Evolutionary conservation across 2,797 vertebrate genomes (phyloP).

Genomic region (Crossoptilon crossoptilon): DNA sequence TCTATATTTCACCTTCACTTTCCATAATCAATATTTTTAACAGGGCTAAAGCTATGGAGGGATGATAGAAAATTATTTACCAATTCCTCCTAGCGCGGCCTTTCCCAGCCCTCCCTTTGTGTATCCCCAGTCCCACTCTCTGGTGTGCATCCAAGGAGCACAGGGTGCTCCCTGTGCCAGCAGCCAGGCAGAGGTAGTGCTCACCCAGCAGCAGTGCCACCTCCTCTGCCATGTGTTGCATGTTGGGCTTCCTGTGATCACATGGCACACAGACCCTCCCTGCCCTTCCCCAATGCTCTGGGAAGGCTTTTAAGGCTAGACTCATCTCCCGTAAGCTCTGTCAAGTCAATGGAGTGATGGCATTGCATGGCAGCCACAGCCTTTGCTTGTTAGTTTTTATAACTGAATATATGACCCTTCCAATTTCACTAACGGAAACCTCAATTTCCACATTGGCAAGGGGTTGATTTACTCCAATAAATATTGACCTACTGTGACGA

Average conservation of each 20-base stretch:
- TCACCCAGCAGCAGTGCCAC: background rate
- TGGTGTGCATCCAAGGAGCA: background rate
- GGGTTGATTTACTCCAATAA: slow-evolving; percentile 68
- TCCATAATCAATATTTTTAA: slow-evolving; percentile 54
- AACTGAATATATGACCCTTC: slow-evolving; percentile 48
- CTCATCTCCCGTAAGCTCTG: background rate
- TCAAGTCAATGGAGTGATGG: background rate
- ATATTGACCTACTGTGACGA: slow-evolving; percentile 69
- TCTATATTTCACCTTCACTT: slow-evolving; percentile 28
- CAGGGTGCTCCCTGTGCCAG: fast-evolving
- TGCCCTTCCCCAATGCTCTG: background rate
- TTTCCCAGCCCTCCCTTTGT: background rate
- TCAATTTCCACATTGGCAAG: slow-evolving; percentile 52
- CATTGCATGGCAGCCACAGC: background rate
- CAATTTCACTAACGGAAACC: slow-evolving; percentile 36
- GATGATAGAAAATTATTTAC: slow-evolving; percentile 36
- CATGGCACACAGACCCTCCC: fast-evolving
- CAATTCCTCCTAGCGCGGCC: background rate
- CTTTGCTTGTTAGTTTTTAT: slow-evolving; percentile 49
- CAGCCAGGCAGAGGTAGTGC: background rate
- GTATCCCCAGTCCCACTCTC: background rate
- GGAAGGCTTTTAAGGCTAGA: background rate
- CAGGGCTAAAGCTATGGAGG: slow-evolving; percentile 27
- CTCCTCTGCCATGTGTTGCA: background rate
- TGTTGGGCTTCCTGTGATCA: background rate